A percentile compares a stretch with the other conserved stretches of the same genome.
phyloP scores from a whole-genome alignment of 1,140 invertebrate species.

The Formica exsecta region DNA sequence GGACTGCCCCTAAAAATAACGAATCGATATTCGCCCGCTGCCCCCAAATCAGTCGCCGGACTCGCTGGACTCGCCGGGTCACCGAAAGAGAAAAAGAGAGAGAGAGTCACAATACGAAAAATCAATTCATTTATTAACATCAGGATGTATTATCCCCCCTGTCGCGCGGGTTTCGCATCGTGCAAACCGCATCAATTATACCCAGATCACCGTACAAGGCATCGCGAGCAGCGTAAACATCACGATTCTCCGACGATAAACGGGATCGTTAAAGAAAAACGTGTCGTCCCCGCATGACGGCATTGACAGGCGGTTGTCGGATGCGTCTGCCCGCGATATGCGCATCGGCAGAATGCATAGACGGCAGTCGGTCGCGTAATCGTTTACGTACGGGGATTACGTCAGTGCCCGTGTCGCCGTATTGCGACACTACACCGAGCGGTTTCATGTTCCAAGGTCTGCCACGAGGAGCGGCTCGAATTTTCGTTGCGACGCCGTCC shows the following conservation, averaged over 20 bases:
- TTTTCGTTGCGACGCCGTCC: slow-evolving; percentile 46
- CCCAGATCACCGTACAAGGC: no score
- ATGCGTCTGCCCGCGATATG: not conserved
- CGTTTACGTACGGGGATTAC: slow-evolving; percentile 65
- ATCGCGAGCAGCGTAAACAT: not conserved
- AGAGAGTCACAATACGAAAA: slow-evolving; percentile 39
- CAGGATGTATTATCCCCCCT: not conserved
- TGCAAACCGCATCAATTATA: no score
- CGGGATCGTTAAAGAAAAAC: not conserved
- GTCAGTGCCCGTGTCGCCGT: slow-evolving; percentile 68
- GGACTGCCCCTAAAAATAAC: slow-evolving; percentile 82
- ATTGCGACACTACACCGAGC: slow-evolving; percentile 70
- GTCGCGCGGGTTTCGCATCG: no score
- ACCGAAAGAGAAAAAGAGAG: slow-evolving; percentile 11
- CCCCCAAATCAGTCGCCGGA: slow-evolving; percentile 73
- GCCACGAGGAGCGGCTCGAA: slow-evolving; percentile 32
- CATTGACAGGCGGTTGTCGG: not conserved
- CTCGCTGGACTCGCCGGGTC: slow-evolving; percentile 34
- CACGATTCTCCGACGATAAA: not conserved
- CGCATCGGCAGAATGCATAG: not conserved
- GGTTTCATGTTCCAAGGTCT: slow-evolving; percentile 73
- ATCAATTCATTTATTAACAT: slow-evolving; percentile 64
- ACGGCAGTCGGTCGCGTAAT: not conserved
- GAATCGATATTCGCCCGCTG: slow-evolving; percentile 80
- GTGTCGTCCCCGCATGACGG: no score